phyloP scores from a whole-genome alignment of 2,113 vertebrate genomes.

The Platichthys flesus region DNA sequence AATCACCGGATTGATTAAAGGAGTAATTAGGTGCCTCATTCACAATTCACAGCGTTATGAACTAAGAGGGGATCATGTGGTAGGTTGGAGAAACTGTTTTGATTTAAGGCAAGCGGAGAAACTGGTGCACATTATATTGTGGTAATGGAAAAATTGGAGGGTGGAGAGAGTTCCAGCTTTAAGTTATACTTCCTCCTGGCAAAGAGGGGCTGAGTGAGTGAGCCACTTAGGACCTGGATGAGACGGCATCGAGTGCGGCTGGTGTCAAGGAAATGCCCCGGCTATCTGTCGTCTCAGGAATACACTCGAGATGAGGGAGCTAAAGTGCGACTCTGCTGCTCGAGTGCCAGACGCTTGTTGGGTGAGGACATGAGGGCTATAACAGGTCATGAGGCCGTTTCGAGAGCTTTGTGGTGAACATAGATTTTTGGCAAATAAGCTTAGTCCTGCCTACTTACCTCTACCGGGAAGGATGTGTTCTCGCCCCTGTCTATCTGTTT shows the following conservation, averaged over 20 bases:
- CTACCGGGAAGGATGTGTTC: no score
- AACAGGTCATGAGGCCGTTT: constrained; percentile 3
- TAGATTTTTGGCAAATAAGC: neutral
- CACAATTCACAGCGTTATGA: constrained; percentile 63
- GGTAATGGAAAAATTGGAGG: constrained; percentile 59
- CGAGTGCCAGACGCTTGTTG: constrained; percentile 24
- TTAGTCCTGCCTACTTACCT: neutral
- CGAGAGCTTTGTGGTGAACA: neutral
- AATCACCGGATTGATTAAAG: constrained; percentile 75
- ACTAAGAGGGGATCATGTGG: constrained; percentile 57
- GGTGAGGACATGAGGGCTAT: neutral
- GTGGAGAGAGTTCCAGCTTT: constrained; percentile 19
- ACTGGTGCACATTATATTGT: constrained; percentile 35
- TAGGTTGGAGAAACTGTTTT: constrained; percentile 60
- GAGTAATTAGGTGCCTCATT: constrained; percentile 76
- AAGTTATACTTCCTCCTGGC: constrained; percentile 9
- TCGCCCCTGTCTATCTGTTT: neutral
- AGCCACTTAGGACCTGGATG: constrained; percentile 19
- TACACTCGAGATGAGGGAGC: constrained; percentile 37
- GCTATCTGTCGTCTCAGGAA: constrained; percentile 22
- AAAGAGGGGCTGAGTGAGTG: constrained; percentile 22
- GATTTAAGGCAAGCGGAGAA: constrained; percentile 49
- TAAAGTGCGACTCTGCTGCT: constrained; percentile 41
- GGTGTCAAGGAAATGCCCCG: neutral
- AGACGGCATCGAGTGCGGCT: constrained; percentile 11